A percentile compares a stretch with the other conserved stretches of the same genome.
Evolutionary conservation across 2,113 vertebrate genomes (phyloP).

Genomic region (Suncus etruscus): DNA sequence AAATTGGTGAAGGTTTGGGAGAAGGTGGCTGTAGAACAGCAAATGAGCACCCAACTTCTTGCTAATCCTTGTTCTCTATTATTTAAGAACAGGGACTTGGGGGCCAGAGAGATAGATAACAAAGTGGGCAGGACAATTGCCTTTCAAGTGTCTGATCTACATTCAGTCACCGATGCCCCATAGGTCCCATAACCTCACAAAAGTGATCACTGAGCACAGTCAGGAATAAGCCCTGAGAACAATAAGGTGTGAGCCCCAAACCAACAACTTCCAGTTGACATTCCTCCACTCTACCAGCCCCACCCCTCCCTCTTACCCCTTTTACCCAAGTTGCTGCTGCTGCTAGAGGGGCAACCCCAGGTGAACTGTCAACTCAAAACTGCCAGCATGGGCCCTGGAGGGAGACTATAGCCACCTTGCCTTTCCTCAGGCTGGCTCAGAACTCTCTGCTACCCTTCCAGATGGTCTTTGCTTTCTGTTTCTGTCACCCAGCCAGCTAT

Average conservation of each 20-base stretch:
- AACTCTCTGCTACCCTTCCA: not conserved
- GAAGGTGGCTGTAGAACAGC: slow-evolving; percentile 96
- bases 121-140: no score
- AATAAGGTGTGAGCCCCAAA: no score
- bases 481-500: not conserved
- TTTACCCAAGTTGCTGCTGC: slow-evolving; percentile 76
- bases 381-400: slow-evolving; percentile 44
- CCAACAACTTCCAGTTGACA: no score
- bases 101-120: slow-evolving; percentile 7
- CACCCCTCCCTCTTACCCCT: not conserved
- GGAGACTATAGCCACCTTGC: not conserved
- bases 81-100: slow-evolving; percentile 80
- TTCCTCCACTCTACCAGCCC: slow-evolving; percentile 32
- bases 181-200: no score
- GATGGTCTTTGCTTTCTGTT: not conserved
- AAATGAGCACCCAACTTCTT: slow-evolving; percentile 96
- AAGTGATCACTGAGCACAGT: no score
- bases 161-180: no score
- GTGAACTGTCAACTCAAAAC: slow-evolving; percentile 77
- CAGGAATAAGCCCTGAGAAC: no score
- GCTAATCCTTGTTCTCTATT: slow-evolving; percentile 79
- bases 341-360: slow-evolving; percentile 72
- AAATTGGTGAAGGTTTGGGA: slow-evolving; percentile 96
- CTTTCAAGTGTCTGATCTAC: no score
- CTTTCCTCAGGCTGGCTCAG: slow-evolving; percentile 30